Evolutionary conservation across 2,888 invertebrate species (phyloP).

Genomic region (Peribatodes rhomboidaria): DNA sequence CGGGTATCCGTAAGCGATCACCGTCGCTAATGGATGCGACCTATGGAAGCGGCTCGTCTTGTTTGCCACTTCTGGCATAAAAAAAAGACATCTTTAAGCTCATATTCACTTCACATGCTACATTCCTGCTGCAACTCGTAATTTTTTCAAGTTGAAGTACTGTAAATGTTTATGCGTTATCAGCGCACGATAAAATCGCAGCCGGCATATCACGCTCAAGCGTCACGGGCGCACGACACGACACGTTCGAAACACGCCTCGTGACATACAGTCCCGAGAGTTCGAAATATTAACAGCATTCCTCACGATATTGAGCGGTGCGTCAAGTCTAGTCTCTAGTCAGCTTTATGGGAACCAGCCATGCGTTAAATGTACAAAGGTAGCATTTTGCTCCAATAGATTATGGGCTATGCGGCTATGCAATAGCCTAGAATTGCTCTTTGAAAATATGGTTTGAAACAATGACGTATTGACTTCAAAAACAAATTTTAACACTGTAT

Average conservation of each 20-base stretch:
- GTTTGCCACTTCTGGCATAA: no score
- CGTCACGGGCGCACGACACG: slow-evolving; percentile 32
- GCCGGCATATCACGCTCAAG: slow-evolving; percentile 20
- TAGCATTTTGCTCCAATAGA: slow-evolving; percentile 34
- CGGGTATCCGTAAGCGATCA: no score
- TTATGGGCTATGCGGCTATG: slow-evolving; percentile 33
- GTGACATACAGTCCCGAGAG: slow-evolving; percentile 17
- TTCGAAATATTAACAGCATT: slow-evolving; percentile 37
- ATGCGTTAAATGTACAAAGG: slow-evolving; percentile 32
- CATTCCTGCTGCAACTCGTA: not conserved
- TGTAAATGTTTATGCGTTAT: slow-evolving; percentile 2
- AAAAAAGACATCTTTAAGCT: no score
- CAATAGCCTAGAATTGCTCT: slow-evolving; percentile 27
- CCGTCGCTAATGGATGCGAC: no score
- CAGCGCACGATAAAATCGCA: slow-evolving; percentile 29
- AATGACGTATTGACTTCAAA: slow-evolving; percentile 17
- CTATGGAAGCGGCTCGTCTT: no score
- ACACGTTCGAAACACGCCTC: slow-evolving; percentile 30
- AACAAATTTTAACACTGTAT: not conserved
- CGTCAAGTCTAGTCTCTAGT: slow-evolving; percentile 32
- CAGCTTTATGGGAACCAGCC: slow-evolving; percentile 32
- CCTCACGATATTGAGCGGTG: slow-evolving; percentile 43
- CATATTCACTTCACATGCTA: no score
- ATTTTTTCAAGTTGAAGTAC: slow-evolving; percentile 10
- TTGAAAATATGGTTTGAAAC: slow-evolving; percentile 30